Evolutionary conservation across 2,888 invertebrate genomes (phyloP).

Genomic region (Lithophane socia): DNA sequence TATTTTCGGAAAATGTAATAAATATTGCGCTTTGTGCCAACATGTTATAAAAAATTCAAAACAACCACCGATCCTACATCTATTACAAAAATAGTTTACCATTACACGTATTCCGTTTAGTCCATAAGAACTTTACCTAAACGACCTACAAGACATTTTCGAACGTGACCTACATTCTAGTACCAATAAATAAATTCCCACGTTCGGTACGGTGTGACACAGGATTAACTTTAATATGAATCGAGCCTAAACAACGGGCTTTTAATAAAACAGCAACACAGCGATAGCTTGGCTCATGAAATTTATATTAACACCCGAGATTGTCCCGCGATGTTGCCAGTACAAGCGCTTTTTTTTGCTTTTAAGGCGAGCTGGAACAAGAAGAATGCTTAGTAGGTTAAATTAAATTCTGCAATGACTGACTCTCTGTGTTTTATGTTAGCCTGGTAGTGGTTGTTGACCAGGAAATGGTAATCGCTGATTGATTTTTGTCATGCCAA

Average conservation of each 20-base stretch:
- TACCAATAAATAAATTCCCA: constrained; percentile 63
- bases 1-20: no score
- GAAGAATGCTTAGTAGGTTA: constrained; percentile 64
- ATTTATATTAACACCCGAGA: constrained; percentile 80
- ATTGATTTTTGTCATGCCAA: constrained; percentile 12
- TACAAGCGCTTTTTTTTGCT: constrained; percentile 62
- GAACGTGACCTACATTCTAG: constrained; percentile 61
- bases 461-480: not conserved
- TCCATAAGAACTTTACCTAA: constrained; percentile 51
- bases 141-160: constrained; percentile 44
- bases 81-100: constrained; percentile 25
- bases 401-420: constrained; percentile 64
- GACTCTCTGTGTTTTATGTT: constrained; percentile 46
- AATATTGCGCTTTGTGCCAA: no score
- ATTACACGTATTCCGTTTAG: constrained; percentile 41
- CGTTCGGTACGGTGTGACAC: constrained; percentile 69
- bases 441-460: constrained; percentile 47
- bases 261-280: constrained; percentile 79
- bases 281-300: constrained; percentile 78
- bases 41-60: not conserved
- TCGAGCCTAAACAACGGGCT: constrained; percentile 76
- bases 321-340: constrained; percentile 73
- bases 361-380: constrained; percentile 58
- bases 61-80: not conserved
- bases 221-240: constrained; percentile 75